Conservation (phyloP, 2,888 invertebrate genomes). For the Xestia rhomboidea region DNA sequence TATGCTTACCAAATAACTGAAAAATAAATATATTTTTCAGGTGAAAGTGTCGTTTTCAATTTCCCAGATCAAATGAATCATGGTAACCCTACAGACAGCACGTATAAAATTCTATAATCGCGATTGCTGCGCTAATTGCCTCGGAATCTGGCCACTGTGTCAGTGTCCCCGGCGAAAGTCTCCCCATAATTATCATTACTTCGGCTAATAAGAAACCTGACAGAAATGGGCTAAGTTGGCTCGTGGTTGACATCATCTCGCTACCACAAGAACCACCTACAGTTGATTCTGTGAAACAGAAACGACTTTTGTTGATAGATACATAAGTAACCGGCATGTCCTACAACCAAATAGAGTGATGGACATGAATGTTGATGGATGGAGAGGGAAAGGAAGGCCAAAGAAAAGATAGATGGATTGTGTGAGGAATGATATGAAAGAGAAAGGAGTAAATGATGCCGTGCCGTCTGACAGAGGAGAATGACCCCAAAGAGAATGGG, state of each 20-base stretch:
- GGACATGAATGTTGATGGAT: no score
- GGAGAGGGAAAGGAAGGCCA: no score
- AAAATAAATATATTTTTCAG: background rate
- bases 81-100: constrained; percentile 53
- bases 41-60: background rate
- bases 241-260: constrained; percentile 35
- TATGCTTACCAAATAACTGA: no score
- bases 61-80: constrained; percentile 3
- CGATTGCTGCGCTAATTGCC: constrained; percentile 75
- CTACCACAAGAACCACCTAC: background rate
- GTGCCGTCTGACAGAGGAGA: no score
- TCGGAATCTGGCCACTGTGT: constrained; percentile 76
- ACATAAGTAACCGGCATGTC: background rate
- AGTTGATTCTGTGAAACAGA: background rate
- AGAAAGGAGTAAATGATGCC: no score
- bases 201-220: constrained; percentile 53
- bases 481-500: no score
- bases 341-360: no score
- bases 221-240: constrained; percentile 48
- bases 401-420: no score
- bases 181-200: constrained; percentile 61
- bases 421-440: no score
- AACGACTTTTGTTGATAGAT: background rate
- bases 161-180: constrained; percentile 72
- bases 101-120: constrained; percentile 73